Base-by-base conservation (phyloP, 2,113 vertebrate genomes). In the Pangasianodon hypophthalmus region DNA sequence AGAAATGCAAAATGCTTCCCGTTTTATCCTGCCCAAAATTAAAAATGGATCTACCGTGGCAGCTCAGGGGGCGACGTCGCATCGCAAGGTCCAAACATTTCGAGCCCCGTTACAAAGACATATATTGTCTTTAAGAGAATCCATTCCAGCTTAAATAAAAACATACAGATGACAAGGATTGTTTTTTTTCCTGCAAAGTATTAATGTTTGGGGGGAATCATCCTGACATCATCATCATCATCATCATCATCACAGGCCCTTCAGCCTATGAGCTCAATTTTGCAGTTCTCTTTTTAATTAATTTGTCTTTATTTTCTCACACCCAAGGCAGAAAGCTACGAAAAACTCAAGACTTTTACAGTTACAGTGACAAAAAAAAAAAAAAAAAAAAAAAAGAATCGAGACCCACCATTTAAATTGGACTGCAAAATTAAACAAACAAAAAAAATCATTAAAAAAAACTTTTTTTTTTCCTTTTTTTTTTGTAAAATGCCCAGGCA, bases 401-500 rank as follows among this genome's bases (percentile, higher is more conserved):
- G 96, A 98, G 97, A 99, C 97, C 98, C 97, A 98, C 97, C 97
- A 97, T 98, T 98, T 96, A 98, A 98, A 97, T 97, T 96, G 96
- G 97, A 98, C 97, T 97, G 97, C 95, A 97, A 98, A 97, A 96
- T 97, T 95, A 96, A 96, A 95, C 93, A 46, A 19, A 52, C 96
- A 97, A 96, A 97, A 98, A 97, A 96, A 96, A 96, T 86, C 48
- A 71, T 85, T 62, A 18, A 80, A 67, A 97, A 98, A 97, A 96
- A 96, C 96, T 97, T 96, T 89, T 89, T 95, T 96, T 96, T 96
- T 96, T 96, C 96, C 96, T 96, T 96, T 94, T 96, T 95, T 95
- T 98, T 98, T 97, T 97, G 97, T 97, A 96, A 98, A 99, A 98
- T 98, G 97, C 98, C 98, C 97, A 97, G 97, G 97, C 98, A 98